These are phyloP conservation scores for Engraulis encrasicolus DNA, from an alignment of 2,113 vertebrate species.

Conservation along the genomic window DNA sequence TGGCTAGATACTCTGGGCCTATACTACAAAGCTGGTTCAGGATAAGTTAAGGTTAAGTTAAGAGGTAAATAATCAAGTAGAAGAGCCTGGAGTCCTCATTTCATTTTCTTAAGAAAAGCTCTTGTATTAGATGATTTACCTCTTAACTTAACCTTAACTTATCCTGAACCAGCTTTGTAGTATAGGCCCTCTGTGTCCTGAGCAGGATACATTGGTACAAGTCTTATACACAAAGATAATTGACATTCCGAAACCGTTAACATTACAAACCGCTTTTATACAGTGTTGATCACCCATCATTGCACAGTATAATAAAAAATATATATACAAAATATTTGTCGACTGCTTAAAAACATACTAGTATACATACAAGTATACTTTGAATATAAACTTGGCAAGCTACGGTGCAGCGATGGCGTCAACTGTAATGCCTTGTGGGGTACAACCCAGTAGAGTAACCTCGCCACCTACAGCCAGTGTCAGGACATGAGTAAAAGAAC, in stretches of 20 bases:
- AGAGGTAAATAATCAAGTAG: no score
- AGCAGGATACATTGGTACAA: not conserved
- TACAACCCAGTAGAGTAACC: not conserved
- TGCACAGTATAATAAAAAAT: conserved; percentile 8
- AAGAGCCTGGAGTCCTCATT: no score
- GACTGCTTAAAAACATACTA: not conserved
- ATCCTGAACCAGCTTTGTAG: no score
- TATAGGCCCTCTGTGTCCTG: no score
- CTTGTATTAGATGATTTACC: no score
- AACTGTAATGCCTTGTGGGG: not conserved
- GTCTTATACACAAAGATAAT: not conserved
- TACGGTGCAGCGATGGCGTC: not conserved
- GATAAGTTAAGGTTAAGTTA: no score
- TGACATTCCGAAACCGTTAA: not conserved
- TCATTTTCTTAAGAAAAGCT: no score
- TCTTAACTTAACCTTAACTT: no score
- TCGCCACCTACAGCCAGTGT: not conserved
- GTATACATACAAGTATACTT: conserved; percentile 3
- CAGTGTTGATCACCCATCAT: not conserved
- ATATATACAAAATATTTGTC: conserved; percentile 6
- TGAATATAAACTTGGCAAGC: conserved; percentile 4
- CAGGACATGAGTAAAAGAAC: not conserved
- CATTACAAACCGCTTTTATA: not conserved
- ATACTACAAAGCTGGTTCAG: no score
- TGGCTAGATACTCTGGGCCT: no score